Conservation (phyloP, 2,888 invertebrate species). For the Drosophila tanythrix region DNA sequence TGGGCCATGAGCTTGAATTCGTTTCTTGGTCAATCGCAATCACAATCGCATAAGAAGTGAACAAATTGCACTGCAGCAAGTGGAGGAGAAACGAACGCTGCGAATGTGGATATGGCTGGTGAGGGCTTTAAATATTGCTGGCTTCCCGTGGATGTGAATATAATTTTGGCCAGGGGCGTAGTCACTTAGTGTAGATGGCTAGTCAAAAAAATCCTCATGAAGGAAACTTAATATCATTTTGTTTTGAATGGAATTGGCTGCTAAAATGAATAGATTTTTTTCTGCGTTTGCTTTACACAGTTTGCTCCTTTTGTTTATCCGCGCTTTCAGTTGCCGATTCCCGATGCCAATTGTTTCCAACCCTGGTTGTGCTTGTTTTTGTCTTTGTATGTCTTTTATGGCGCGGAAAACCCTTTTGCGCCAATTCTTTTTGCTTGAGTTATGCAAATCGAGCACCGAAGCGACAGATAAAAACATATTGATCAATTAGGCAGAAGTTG, state of each 20-base stretch:
- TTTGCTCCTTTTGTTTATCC: not conserved
- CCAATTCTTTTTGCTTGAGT: conserved; percentile 50
- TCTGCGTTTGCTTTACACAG: not conserved
- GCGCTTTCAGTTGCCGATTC: conserved; percentile 9
- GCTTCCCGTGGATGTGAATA: not conserved
- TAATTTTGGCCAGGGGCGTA: not conserved
- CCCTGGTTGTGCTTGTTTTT: conserved; percentile 41
- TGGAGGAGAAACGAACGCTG: not conserved
- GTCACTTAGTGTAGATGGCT: not conserved
- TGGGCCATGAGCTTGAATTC: conserved; percentile 41
- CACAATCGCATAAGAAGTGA: conserved; percentile 34
- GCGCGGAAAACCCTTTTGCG: conserved; percentile 70
- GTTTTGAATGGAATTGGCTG: not conserved
- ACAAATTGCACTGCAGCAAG: conserved; percentile 39
- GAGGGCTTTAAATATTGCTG: not conserved
- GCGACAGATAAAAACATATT: conserved; percentile 57
- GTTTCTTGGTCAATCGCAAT: conserved; percentile 47
- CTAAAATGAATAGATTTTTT: conserved; percentile 3
- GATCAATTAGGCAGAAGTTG: conserved; percentile 75
- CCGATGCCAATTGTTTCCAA: conserved; percentile 14
- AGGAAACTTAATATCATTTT: not conserved
- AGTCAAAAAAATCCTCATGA: not conserved
- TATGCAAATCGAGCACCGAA: conserved; percentile 64
- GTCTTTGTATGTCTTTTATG: conserved; percentile 60
- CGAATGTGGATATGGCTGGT: not conserved